Base-by-base conservation (phyloP, 2,113 vertebrate genomes). In the Sinocyclocheilus anophthalmus region DNA sequence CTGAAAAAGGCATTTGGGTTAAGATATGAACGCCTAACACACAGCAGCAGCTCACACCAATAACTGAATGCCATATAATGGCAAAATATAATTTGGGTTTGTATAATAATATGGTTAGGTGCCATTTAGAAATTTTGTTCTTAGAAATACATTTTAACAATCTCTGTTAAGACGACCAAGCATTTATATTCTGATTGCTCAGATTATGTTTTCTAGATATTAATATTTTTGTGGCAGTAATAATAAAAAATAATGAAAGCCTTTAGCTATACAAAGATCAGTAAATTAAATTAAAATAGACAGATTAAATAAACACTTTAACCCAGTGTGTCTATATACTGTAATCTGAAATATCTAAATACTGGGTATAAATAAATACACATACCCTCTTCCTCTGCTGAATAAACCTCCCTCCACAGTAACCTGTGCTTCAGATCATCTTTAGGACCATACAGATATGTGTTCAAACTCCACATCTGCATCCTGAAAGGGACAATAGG, bases 361-460 rank as follows among this genome's bases (percentile, higher is more conserved):
- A 57, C 7, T 57, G 18, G 18, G 55, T 5, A 18, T 55, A 18
- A 18, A 6, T 48, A 1, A 55, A 55, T 55, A 3, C 7, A 10
- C 82, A 84, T 93, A 96, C 96, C 94, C 91, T 96, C 95, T 90
- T 97, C 96, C 16, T 95, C 96, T 5, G 94, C 91, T 14, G 96
- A 96, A 91, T 97, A 97, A 83, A 96, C 95, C 92, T 97, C 96
- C 81, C 96, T 93, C 96, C 96, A 97, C 84, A 97, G 83, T 89
- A 97, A 92, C 33, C 96, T 93, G 93, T 97, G 96, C 89, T 97
- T 97, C 86, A 96, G 93, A 91, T 97, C 96, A 0, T 97, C 96
- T 93, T 97, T 97, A 55, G 96, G 96, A 0, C 95, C 96, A 0
- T 97, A 97, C 90, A 97, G 92, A 91, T 97, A 97, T 30, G 95